These are phyloP conservation scores for Heterohyrax brucei DNA, from an alignment of 2,797 vertebrate genomes.

Conservation along the genomic window DNA sequence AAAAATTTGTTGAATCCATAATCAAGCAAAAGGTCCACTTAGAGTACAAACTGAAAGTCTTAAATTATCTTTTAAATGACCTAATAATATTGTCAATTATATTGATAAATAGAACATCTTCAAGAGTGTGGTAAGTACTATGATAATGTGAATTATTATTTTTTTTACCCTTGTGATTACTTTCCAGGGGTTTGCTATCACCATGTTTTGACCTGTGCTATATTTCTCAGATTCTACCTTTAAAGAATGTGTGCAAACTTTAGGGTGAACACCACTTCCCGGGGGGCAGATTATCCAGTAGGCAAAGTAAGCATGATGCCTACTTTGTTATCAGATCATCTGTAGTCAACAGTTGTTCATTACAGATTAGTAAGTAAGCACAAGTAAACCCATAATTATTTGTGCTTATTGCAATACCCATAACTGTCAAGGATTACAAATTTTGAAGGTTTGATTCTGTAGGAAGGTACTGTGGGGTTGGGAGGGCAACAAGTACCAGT, in stretches of 20 bases:
- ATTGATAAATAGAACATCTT: not conserved
- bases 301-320: too few relatives aligned
- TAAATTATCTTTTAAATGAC: not conserved
- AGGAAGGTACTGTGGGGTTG: too few relatives aligned
- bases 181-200: not conserved
- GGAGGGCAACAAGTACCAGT: too few relatives aligned
- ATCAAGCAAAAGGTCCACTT: not conserved
- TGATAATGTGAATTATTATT: not conserved
- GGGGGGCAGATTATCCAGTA: too few relatives aligned
- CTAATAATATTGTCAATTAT: conserved; percentile 36
- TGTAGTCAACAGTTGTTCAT: too few relatives aligned
- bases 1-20: conserved; percentile 5
- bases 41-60: not conserved
- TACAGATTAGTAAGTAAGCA: too few relatives aligned
- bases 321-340: too few relatives aligned
- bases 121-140: not conserved
- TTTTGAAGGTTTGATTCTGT: too few relatives aligned
- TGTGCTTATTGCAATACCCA: too few relatives aligned
- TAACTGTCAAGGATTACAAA: too few relatives aligned
- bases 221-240: not conserved
- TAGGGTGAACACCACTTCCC: not conserved
- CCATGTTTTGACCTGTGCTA: not conserved
- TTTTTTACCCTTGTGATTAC: not conserved
- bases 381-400: too few relatives aligned
- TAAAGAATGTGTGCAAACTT: not conserved